Base-by-base conservation (phyloP, 2,797 vertebrate species). In the Hybognathus amarus region DNA sequence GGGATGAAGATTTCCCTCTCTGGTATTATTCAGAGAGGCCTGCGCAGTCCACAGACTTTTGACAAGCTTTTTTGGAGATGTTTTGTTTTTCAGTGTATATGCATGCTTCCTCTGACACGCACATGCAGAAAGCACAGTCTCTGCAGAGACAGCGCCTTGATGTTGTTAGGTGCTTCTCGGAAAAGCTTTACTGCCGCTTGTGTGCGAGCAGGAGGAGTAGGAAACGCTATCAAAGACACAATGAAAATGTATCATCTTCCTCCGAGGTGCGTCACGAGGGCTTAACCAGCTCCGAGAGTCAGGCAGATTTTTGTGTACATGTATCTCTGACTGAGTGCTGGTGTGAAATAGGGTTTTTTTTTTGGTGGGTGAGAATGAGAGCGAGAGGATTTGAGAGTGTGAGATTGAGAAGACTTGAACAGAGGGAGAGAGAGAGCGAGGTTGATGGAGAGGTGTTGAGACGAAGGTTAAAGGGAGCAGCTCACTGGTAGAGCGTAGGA, bases 171-270 rank as follows among this genome's bases (percentile, higher is more conserved):
- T 59, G 38, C 66, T 13, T 13, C 64, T 80, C 9, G 9, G 36
- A 59, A 38, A 47, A 30, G 50, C 50, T 38, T 64, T 75, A 20
- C 47, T 68, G 66, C 36, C 17, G 45, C 36, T 45, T 54, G 42
- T 6, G 30, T 74, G 70, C 13, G 27, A 63, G 30, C 75, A 79
- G 59, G 75, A 79, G 59, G 79, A 85, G 77, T 12, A 47, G 50
- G 54, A 83, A 66, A 77, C 27, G 12, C 38, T 75, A 83, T 86
- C 85, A 86, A 79, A 80, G 64, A n/a, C 82, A 20, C 42, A 54
- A 69, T 77, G 50, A 78, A 83, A 84, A 82, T 71, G 73, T 81
- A 40, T 87, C 82, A 77, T 84, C 82, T 81, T 84, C 78, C 79
- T 87, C 71, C 73, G 61, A 86, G 77, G 71, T 71, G 78, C 82